phyloP scores from a whole-genome alignment of 1,140 invertebrate species.

The Drosophila subpulchrella region DNA sequence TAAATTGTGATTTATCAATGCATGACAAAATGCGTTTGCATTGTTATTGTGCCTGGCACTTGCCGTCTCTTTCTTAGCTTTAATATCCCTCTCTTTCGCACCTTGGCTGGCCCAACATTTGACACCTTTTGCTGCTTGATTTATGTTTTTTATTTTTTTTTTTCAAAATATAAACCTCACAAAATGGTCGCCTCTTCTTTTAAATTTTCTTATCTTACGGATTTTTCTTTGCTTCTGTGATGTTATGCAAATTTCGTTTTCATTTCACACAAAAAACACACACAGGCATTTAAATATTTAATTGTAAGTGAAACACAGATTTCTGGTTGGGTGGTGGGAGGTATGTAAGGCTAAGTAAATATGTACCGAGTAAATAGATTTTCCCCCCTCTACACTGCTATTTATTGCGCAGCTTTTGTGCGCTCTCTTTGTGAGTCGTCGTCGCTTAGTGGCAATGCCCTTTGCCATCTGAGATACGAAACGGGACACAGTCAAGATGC shows the following conservation, averaged over 20 bases:
- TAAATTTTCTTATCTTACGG: conserved; percentile 15
- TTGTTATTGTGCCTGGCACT: conserved; percentile 12
- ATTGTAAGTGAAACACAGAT: conserved; percentile 65
- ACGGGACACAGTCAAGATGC: conserved; percentile 31
- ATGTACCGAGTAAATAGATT: conserved; percentile 54
- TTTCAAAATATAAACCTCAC: conserved; percentile 16
- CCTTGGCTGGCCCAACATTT: conserved; percentile 20
- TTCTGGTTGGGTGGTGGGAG: not conserved
- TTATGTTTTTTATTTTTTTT: conserved; percentile 25
- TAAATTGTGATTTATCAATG: conserved; percentile 73
- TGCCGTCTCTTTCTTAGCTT: conserved; percentile 7
- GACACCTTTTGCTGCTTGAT: conserved; percentile 47
- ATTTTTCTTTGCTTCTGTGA: conserved; percentile 43
- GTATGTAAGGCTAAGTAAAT: conserved; percentile 35
- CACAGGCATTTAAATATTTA: conserved; percentile 72
- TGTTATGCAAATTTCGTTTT: conserved; percentile 71
- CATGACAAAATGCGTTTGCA: conserved; percentile 70
- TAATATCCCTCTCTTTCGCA: conserved; percentile 1
- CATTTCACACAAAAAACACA: conserved; percentile 43
- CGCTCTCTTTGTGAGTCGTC: conserved; percentile 51
- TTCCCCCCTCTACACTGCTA: conserved; percentile 50
- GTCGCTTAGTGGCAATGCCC: conserved; percentile 72
- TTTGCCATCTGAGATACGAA: conserved; percentile 82
- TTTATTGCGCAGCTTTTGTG: conserved; percentile 80
- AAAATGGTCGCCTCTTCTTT: conserved; percentile 49